These are phyloP conservation scores for Scaptodrosophila latifasciaeformis DNA, from an alignment of 2,888 invertebrate species.

Conservation along the genomic window DNA sequence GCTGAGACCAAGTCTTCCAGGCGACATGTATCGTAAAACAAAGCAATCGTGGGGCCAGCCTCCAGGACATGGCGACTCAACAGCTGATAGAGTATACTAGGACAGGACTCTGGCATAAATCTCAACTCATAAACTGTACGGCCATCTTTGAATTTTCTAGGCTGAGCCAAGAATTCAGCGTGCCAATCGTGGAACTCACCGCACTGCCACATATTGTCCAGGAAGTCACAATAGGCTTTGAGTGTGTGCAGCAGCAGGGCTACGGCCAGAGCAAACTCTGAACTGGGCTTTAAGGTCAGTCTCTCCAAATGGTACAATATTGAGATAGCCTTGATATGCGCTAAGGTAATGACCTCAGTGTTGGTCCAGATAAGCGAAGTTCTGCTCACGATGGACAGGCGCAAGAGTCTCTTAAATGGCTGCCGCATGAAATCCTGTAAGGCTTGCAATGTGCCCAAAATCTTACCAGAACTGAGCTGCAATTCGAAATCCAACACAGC, in stretches of 20 bases:
- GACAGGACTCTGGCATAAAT: background rate
- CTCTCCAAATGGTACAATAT: constrained; percentile 4
- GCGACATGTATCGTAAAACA: constrained; percentile 19
- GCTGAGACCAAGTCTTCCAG: constrained; percentile 12
- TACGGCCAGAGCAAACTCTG: background rate
- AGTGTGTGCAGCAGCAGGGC: constrained; percentile 29
- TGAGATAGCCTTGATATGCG: no score
- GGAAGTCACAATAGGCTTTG: constrained; percentile 20
- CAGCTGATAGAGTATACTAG: constrained; percentile 8
- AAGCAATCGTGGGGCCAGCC: constrained; percentile 6
- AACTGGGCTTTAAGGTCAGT: background rate
- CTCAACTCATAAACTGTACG: constrained; percentile 15
- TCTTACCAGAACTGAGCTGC: background rate
- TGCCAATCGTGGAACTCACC: constrained; percentile 29
- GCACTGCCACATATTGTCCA: constrained; percentile 35
- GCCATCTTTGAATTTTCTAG: background rate
- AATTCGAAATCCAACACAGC: constrained; percentile 21
- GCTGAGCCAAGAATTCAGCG: constrained; percentile 21
- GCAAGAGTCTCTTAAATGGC: constrained; percentile 4
- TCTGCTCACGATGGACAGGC: background rate
- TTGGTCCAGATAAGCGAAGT: background rate
- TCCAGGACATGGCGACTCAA: constrained; percentile 18
- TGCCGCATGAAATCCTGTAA: constrained; percentile 4
- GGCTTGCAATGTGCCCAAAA: background rate
- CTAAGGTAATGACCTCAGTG: no score